Base-by-base conservation (phyloP, 2,888 invertebrate genomes). In the Brenthis hecate region DNA sequence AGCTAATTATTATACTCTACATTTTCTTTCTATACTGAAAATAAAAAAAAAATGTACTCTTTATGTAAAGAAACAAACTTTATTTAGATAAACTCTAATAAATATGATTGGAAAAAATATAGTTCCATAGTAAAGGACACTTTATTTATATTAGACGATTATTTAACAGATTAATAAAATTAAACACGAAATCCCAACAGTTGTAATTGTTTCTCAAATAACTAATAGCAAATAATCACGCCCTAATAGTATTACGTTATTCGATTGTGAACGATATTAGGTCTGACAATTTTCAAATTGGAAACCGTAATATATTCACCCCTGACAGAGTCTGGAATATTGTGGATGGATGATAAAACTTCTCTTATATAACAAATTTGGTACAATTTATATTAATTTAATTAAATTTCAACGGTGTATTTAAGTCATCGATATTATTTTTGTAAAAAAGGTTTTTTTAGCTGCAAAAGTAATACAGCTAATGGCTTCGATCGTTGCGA, bases 231-330 rank as follows among this genome's bases (percentile, higher is more conserved):
- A 87, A 87, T 89, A 89, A 89, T 89, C 84, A 82, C 82, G 80
- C 75, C 79, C 78, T 88, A 87, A 87, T 86, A 80, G 81, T 82
- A 81, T 87, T 87, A 81, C 79, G 78, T 80, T 79, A 87, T 87
- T 88, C 85, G 85, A 88, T 87, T 88, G 86, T 86, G 77, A 81
- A 81, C 84, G 81, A 85, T 89, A 89, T 91, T 89, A 85, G 89
- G 85, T 81, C 77, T 88, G 90, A 89, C 90, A 91, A 90, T 89
- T 87, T 89, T 87, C 85, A 84, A 89, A 91, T 91, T 89, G 89
- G 87, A 87, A 84, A 79, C 79, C 75, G 75, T 91, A 91, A 92
- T 90, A 72, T 91, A 91, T 91, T 86, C 91, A 91, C 91, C 92
- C 91, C 77, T 75, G 79, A 78, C 75, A 64, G 70, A 63, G 56